Evolutionary conservation across 2,888 invertebrate species (phyloP), one percentile per base, ranked within the genome.

Genomic region (Lysandra bellargus): DNA sequence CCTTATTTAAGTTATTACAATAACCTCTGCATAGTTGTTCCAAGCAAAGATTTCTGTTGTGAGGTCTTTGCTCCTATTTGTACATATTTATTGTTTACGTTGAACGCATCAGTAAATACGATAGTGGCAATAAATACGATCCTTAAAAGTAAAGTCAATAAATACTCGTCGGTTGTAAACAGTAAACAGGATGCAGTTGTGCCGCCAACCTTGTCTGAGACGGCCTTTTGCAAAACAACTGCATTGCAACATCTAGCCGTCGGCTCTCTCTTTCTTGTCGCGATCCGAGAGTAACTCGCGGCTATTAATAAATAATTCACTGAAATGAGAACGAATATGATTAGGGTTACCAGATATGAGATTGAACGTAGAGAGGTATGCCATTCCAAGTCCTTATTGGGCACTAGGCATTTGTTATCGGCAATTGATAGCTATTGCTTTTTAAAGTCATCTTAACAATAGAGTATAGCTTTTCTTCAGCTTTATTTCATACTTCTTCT

Each of bases 201-300:
- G 87, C 85, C 87, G 87, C 85, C 90, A 91, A 89, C 91, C 92
- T 92, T 91, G 92, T 91, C 89, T 83, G 87, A 84, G 89, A 92
- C 91, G 85, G 82, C 86, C 89, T 90, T 90, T 89, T 90, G 91
- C 92, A 90, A 92, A 91, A 90, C 90, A 89, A 88, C 85, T 86
- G 81, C 85, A 86, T 92, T 92, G 89, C 92, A 87, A 88, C 89
- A 90, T 86, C 86, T 81, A 83, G 85, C 83, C 69, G 69, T 12
- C 69, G 83, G 87, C 90, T 91, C 89, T 89, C 80, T 80, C 88
- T 88, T 88, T 88, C 85, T 84, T 84, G 84, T 83, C 84, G 82
- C 84, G 82, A 86, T 87, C 85, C 86, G 84, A 87, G 84, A 85
- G 85, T 84, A 86, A 84, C 85, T 79, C n/a, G 64, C 49, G 17